Percentiles rank a stretch among this genome's conserved stretches.
Evolutionary conservation across 2,113 vertebrate species (phyloP).

Genomic region (Alces alces): DNA sequence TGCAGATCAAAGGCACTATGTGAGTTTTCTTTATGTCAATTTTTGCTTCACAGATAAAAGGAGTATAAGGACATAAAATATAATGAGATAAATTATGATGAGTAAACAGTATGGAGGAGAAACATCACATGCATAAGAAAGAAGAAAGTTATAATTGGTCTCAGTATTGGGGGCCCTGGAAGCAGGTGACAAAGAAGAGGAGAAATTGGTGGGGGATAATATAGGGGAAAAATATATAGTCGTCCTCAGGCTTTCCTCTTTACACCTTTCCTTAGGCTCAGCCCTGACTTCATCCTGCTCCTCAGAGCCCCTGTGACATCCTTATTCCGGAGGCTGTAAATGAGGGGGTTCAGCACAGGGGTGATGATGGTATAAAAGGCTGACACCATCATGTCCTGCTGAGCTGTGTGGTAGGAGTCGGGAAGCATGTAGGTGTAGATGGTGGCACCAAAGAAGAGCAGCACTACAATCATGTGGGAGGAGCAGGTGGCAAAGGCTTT

Average conservation of each 20-base stretch:
- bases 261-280: rapidly evolving
- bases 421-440: background rate
- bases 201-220: background rate
- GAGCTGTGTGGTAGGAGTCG: background rate
- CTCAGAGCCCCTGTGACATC: background rate
- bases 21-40: background rate
- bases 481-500: background rate
- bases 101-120: background rate
- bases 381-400: background rate
- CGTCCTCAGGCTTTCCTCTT: background rate
- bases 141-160: background rate
- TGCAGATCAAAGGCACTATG: rapidly evolving
- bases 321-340: background rate
- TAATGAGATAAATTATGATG: background rate
- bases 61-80: background rate
- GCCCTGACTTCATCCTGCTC: background rate
- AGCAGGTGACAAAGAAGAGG: rapidly evolving
- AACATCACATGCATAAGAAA: background rate
- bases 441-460: background rate
- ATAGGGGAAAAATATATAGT: background rate
- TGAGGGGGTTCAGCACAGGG: background rate
- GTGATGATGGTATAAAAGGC: background rate
- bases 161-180: background rate
- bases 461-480: background rate
- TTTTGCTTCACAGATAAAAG: rapidly evolving